A percentile compares a stretch with the other conserved stretches of the same genome.
phyloP scores from a whole-genome alignment of 64 coral and sea anemone genomes.

The Montipora cactus region DNA sequence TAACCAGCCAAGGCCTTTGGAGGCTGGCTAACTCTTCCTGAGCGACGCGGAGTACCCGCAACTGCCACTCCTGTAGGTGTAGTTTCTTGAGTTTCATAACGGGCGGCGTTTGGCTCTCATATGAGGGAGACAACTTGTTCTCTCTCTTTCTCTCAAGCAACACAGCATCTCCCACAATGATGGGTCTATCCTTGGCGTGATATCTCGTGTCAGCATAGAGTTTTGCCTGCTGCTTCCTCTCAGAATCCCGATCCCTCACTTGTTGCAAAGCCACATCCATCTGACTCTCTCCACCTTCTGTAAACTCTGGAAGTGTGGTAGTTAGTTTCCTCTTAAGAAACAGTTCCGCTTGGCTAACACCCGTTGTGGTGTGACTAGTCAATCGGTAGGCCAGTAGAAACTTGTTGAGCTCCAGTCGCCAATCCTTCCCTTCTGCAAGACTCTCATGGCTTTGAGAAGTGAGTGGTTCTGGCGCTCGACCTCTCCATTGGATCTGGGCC shows the following conservation, averaged over 20 bases:
- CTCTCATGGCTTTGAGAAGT: no score
- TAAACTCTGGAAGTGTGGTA: no score
- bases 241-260: slow-evolving; percentile 8
- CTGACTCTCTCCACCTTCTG: no score
- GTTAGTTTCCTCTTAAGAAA: no score
- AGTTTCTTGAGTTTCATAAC: no score
- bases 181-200: slow-evolving; percentile 2
- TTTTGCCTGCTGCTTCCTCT: slow-evolving; percentile 11
- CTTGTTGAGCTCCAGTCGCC: no score
- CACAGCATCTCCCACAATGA: slow-evolving; percentile 12
- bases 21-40: neutral
- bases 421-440: no score
- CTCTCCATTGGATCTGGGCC: no score
- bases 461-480: no score
- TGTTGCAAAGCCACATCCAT: neutral
- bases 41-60: neutral
- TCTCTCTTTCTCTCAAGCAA: slow-evolving; percentile 61
- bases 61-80: neutral
- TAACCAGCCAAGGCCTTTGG: no score
- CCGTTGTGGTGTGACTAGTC: no score
- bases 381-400: neutral
- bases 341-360: no score
- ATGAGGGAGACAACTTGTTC: slow-evolving; percentile 31
- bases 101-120: neutral
- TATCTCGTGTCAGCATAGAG: slow-evolving; percentile 43